Evolutionary conservation across 2,888 invertebrate genomes (phyloP).

Genomic region (Homarus gammarus): DNA sequence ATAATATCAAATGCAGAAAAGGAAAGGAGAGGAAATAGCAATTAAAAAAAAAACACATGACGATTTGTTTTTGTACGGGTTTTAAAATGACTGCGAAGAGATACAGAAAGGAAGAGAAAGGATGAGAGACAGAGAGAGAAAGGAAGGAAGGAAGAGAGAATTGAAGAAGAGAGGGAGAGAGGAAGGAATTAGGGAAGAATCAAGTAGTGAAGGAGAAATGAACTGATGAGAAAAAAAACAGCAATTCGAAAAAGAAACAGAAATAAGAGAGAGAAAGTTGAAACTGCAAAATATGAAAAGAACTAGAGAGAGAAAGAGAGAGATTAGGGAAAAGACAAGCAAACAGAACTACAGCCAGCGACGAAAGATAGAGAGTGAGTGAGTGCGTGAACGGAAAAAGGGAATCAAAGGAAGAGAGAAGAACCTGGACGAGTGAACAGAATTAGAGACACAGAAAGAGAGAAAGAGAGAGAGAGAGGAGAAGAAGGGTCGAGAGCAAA

Average conservation of each 20-base stretch:
- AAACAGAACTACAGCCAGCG: background rate
- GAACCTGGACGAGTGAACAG: no score
- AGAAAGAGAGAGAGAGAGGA: constrained; percentile 37
- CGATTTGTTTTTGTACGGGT: background rate
- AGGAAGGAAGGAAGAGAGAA: background rate
- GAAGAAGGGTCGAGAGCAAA: background rate
- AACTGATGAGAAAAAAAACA: background rate
- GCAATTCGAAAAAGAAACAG: background rate
- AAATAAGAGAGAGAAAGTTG: background rate
- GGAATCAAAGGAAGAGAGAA: no score
- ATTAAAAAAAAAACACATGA: constrained; percentile 18
- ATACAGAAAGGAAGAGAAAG: background rate
- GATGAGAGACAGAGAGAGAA: background rate
- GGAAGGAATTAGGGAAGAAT: background rate
- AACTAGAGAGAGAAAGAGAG: background rate
- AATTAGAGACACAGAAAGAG: constrained; percentile 43
- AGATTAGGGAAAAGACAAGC: background rate
- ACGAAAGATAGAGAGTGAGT: no score
- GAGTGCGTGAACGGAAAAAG: no score
- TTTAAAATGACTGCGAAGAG: background rate
- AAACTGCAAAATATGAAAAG: no score
- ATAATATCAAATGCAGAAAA: constrained; percentile 16
- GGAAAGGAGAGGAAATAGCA: constrained; percentile 7
- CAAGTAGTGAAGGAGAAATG: background rate
- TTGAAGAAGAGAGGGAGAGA: background rate